Conservation (phyloP, 2,113 vertebrate genomes). For the Xiphias gladius region DNA sequence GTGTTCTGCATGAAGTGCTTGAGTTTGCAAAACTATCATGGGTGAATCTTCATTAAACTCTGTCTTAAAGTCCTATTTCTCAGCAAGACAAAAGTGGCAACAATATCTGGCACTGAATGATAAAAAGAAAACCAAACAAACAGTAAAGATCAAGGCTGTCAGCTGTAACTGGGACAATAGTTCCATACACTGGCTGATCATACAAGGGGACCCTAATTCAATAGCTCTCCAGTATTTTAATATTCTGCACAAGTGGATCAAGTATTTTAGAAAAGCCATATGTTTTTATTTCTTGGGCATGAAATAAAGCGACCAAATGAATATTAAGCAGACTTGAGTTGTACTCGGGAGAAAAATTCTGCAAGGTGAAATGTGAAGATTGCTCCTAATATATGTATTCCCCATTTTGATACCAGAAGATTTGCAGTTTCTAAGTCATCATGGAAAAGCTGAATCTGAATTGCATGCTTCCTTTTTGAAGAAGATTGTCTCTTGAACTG, state of each 20-base stretch:
- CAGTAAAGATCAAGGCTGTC: conserved; percentile 31
- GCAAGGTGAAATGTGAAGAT: conserved; percentile 29
- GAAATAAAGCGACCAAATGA: conserved; percentile 19
- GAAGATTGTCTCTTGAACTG: conserved; percentile 6
- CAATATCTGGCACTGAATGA: conserved; percentile 50
- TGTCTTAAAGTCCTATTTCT: conserved; percentile 43
- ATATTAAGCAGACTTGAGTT: conserved; percentile 3
- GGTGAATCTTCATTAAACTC: conserved; percentile 42
- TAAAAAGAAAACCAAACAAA: conserved; percentile 47
- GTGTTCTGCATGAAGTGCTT: conserved; percentile 33
- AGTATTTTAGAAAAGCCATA: conserved; percentile 26
- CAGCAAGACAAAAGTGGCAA: conserved; percentile 38
- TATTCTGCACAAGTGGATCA: conserved; percentile 19
- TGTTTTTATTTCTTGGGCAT: conserved; percentile 31
- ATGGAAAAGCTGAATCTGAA: conserved; percentile 28
- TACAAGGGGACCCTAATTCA: not conserved
- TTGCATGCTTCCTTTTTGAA: conserved; percentile 20
- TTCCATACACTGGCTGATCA: conserved; percentile 4
- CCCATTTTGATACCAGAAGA: not conserved
- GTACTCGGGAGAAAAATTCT: conserved; percentile 1
- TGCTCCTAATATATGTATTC: conserved; percentile 11
- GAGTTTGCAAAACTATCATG: conserved; percentile 22
- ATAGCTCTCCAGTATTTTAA: not conserved
- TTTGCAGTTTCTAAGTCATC: conserved; percentile 17
- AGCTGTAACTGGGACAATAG: conserved; percentile 43